Evolutionary conservation across 2,888 invertebrate species (phyloP).

Genomic region (Meloe dianella): DNA sequence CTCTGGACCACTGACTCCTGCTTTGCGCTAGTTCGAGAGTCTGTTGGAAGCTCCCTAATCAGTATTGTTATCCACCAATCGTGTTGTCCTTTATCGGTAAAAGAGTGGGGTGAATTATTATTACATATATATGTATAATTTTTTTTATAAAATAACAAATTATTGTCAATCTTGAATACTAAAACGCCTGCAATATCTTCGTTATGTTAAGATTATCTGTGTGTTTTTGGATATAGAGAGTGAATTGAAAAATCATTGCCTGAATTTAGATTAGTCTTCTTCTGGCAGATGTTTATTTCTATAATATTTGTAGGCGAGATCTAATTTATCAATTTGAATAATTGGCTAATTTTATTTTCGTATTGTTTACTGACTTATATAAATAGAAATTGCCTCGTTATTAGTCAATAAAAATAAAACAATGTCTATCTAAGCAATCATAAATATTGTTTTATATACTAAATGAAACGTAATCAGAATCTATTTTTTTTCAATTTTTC

Average conservation of each 20-base stretch:
- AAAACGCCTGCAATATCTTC: not conserved
- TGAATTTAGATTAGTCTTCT: not conserved
- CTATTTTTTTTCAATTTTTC: slow-evolving; percentile 7
- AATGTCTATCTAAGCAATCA: not conserved
- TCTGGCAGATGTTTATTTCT: slow-evolving; percentile 27
- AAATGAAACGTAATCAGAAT: not conserved
- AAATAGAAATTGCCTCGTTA: slow-evolving; percentile 21
- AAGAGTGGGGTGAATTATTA: slow-evolving; percentile 27
- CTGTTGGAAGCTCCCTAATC: slow-evolving; percentile 34
- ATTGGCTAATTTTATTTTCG: slow-evolving; percentile 33
- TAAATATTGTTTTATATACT: not conserved
- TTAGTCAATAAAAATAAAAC: slow-evolving; percentile 16
- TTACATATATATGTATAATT: too few relatives aligned
- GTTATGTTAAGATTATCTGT: not conserved
- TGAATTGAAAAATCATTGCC: not conserved
- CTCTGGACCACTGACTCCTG: slow-evolving; percentile 36
- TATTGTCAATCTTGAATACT: not conserved
- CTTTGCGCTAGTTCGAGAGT: slow-evolving; percentile 32
- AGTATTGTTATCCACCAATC: slow-evolving; percentile 33
- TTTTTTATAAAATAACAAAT: too few relatives aligned
- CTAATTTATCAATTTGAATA: slow-evolving; percentile 35
- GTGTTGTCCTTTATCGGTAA: slow-evolving; percentile 28
- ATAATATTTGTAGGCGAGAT: slow-evolving; percentile 32
- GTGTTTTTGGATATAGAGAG: not conserved
- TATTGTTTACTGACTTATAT: slow-evolving; percentile 33